A percentile compares a stretch with the other conserved stretches of the same genome.
These are phyloP conservation scores for Aphaenogaster rudis DNA, from an alignment of 1,140 invertebrate species.

Conservation along the genomic window DNA sequence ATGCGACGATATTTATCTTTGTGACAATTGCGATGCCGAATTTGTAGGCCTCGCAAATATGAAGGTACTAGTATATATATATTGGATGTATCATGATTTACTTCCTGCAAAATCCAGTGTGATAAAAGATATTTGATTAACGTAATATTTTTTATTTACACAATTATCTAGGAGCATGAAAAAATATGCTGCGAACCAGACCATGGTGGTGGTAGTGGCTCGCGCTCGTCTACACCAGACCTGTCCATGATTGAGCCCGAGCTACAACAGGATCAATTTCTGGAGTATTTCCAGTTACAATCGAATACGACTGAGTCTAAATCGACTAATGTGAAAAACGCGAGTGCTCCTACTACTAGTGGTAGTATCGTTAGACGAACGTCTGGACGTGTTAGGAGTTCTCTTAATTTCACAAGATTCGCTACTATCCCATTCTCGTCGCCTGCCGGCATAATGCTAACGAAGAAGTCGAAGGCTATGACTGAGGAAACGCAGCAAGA, in stretches of 20 bases:
- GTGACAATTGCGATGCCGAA: slow-evolving; percentile 91
- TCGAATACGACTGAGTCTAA: slow-evolving; percentile 68
- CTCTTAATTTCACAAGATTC: slow-evolving; percentile 86
- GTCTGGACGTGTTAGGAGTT: slow-evolving; percentile 85
- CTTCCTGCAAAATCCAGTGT: not conserved
- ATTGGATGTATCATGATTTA: slow-evolving; percentile 1
- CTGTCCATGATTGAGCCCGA: slow-evolving; percentile 71
- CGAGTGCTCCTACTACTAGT: slow-evolving; percentile 43
- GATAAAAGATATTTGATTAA: not conserved
- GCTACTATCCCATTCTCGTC: slow-evolving; percentile 88
- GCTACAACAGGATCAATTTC: slow-evolving; percentile 82
- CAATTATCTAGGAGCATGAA: slow-evolving; percentile 87
- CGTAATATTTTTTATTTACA: not conserved
- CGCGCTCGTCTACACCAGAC: slow-evolving; percentile 81
- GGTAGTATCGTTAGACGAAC: slow-evolving; percentile 75
- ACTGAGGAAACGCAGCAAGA: slow-evolving; percentile 87
- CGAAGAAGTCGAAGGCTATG: slow-evolving; percentile 87
- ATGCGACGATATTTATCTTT: slow-evolving; percentile 90
- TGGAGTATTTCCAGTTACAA: slow-evolving; percentile 83
- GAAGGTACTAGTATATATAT: slow-evolving; percentile 83
- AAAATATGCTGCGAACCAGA: slow-evolving; percentile 84
- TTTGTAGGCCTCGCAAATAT: slow-evolving; percentile 87
- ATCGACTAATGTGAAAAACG: not conserved
- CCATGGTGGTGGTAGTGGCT: slow-evolving; percentile 68
- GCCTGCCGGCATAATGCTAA: slow-evolving; percentile 87